Evolutionary conservation across 2,888 invertebrate species (phyloP), one percentile per base, ranked within the genome.

Genomic region (Tryphoninae sp.): DNA sequence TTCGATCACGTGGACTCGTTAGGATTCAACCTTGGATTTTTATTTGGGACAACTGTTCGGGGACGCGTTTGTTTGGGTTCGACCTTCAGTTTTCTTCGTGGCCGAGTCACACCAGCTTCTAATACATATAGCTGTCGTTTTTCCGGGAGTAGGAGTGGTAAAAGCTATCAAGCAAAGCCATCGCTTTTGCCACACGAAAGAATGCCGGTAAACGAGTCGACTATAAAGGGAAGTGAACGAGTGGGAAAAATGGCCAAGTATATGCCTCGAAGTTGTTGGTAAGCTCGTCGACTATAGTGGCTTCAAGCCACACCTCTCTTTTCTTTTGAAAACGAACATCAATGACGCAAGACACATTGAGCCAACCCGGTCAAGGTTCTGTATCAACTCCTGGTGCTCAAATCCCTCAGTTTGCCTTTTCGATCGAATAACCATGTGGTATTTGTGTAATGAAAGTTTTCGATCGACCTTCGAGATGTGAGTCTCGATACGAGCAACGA

Each of bases 281-380:
- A 45, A 64, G 64, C 64, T 64, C 45, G 45, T 45, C 16, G 45
- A 42, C 13, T 64, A 64, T 64, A 19, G 42, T 8, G 64, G 19
- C 7, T 26, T 9, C 22, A 16, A 3, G n/a, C 45, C 6, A 2
- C 26, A 64, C 64, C 45, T 42, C 45, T 45, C 8, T 64, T 64
- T 42, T 64, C 42, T 45, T 19, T 19, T 19, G n/a, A 40, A 6
- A 42, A 23, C 58, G 2, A 51, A 51, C 51, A 51, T 23, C n/a
- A 64, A 42, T 42, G 42, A 45, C 64, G 45, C 19, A 19, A 19
- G 3, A 64, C 45, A 23, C 23, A 19, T 58, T 7, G 33, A 4
- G 33, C 33, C 33, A 33, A 33, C 7, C 33, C 33, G 33, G 33
- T 33, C 33, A 33, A 33, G 33, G 33, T 6, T 6, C 33, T 33